Percentiles rank a stretch among this genome's conserved stretches.
Conservation (phyloP, 2,113 vertebrate genomes). For the Istiophorus platypterus region DNA sequence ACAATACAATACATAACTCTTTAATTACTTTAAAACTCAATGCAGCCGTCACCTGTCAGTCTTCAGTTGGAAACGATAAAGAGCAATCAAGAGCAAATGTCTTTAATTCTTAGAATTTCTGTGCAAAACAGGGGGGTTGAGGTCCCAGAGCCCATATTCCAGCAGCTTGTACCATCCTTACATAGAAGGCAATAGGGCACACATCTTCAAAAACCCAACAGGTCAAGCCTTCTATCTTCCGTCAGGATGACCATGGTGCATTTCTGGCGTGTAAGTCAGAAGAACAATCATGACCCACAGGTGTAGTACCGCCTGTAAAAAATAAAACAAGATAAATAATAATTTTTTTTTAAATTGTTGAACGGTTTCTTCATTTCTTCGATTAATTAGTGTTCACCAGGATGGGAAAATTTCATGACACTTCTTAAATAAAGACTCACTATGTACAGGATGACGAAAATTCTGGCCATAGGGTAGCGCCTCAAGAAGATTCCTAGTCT, state of each 20-base stretch:
- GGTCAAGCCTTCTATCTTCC: slow-evolving; percentile 80
- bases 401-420: no score
- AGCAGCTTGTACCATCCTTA: slow-evolving; percentile 70
- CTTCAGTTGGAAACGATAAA: slow-evolving; percentile 37
- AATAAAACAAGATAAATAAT: no score
- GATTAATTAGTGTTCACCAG: not conserved
- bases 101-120: slow-evolving; percentile 67
- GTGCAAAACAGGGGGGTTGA: slow-evolving; percentile 75
- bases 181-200: slow-evolving; percentile 41
- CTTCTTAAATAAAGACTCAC: slow-evolving; percentile 82
- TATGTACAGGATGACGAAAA: slow-evolving; percentile 98
- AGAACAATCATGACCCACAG: slow-evolving; percentile 99
- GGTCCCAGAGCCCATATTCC: slow-evolving; percentile 60
- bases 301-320: slow-evolving; percentile 90
- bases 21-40: slow-evolving; percentile 46
- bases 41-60: slow-evolving; percentile 23
- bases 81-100: slow-evolving; percentile 48
- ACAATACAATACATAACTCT: slow-evolving; percentile 42
- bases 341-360: no score
- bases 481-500: slow-evolving; percentile 96
- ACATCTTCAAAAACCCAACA: slow-evolving; percentile 25
- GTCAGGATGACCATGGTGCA: slow-evolving; percentile 88
- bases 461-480: slow-evolving; percentile 93
- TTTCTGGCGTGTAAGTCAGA: slow-evolving; percentile 96
- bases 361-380: not conserved